Conservation (phyloP, 2,888 invertebrate species). For the Meliscaeva auricollis region DNA sequence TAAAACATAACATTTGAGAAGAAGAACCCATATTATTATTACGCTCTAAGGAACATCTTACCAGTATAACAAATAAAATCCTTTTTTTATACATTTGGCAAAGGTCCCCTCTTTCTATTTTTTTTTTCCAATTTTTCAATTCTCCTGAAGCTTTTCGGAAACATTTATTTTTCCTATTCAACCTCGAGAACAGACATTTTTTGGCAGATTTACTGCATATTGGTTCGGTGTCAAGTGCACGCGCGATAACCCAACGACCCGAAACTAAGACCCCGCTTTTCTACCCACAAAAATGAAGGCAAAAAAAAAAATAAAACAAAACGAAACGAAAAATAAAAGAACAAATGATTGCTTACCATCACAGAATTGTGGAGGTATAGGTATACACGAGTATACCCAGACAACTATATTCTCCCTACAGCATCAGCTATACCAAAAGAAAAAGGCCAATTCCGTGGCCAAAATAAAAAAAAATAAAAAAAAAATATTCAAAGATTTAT, state of each 20-base stretch:
- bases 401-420: conserved; percentile 5
- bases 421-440: not conserved
- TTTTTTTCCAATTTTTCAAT: conserved; percentile 2
- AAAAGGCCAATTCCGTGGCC: conserved; percentile 40
- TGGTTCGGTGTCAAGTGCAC: conserved; percentile 83
- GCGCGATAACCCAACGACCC: conserved; percentile 72
- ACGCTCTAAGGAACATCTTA: not conserved
- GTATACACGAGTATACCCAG: not conserved
- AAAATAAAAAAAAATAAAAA: conserved; percentile 2
- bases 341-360: conserved; percentile 59
- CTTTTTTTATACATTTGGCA: conserved; percentile 21
- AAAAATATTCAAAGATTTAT: conserved; percentile 78
- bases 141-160: conserved; percentile 12
- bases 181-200: conserved; percentile 64
- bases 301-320: not conserved
- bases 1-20: not conserved
- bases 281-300: not conserved
- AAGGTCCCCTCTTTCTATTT: conserved; percentile 15
- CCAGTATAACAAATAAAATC: not conserved
- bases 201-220: conserved; percentile 84
- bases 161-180: conserved; percentile 41
- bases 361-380: conserved; percentile 29
- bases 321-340: conserved; percentile 1
- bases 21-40: not conserved
- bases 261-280: conserved; percentile 45